Evolutionary conservation across 1,140 invertebrate species (phyloP).

Genomic region (Aleiodes sp.): DNA sequence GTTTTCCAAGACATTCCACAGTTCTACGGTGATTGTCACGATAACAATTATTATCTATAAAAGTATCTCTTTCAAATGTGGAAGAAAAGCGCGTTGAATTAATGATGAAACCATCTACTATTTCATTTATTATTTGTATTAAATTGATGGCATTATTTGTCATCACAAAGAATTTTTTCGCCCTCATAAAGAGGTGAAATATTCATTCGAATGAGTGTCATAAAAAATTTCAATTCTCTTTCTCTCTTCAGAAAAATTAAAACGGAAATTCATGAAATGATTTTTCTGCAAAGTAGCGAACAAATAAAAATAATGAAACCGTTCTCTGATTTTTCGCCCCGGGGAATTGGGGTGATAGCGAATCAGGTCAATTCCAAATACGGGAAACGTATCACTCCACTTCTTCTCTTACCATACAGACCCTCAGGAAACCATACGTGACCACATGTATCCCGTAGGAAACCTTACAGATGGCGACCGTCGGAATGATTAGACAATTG

Average conservation of each 20-base stretch:
- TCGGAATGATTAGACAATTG: constrained; percentile 48
- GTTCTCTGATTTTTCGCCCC: not conserved
- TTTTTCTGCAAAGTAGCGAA: too few species aligned
- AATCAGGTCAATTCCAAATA: constrained; percentile 7
- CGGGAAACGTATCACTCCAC: not conserved
- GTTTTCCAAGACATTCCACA: not conserved
- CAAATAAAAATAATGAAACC: not conserved
- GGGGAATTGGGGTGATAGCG: not conserved
- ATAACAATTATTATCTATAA: constrained; percentile 3
- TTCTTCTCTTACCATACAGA: not conserved
- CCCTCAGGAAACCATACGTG: constrained; percentile 28
- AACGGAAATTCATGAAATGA: too few species aligned
- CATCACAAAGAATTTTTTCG: not conserved
- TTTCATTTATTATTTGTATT: not conserved
- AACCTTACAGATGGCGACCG: constrained; percentile 41
- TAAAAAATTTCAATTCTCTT: too few species aligned
- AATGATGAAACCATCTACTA: not conserved
- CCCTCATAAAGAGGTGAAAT: too few species aligned
- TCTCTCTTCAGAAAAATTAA: too few species aligned
- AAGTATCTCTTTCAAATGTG: not conserved
- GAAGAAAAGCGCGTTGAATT: not conserved
- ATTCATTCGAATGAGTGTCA: too few species aligned
- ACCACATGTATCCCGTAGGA: constrained; percentile 31
- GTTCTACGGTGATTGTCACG: not conserved
- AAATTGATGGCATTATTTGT: not conserved